Conservation (phyloP, 2,888 invertebrate genomes). For the Phortica okadai region DNA sequence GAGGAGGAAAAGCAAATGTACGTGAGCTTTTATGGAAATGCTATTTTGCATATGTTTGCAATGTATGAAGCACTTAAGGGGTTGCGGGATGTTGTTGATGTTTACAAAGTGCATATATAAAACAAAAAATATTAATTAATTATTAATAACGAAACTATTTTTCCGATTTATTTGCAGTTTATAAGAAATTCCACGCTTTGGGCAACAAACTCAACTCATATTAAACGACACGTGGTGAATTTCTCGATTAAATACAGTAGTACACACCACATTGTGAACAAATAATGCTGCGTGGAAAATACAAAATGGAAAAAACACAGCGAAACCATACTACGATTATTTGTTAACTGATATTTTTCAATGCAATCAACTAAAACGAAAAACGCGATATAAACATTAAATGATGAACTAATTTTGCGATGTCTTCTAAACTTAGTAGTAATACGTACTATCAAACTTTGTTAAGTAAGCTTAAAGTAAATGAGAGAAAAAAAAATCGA, state of each 20-base stretch:
- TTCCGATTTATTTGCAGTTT: no score
- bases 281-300: no score
- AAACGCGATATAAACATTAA: neutral
- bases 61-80: no score
- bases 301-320: no score
- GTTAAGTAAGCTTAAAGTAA: constrained; percentile 19
- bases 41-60: neutral
- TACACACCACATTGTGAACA: neutral
- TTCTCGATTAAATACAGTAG: neutral
- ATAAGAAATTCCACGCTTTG: no score
- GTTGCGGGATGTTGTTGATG: no score
- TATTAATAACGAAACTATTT: no score
- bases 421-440: neutral
- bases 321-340: no score
- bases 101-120: no score
- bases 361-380: neutral
- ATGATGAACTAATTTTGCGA: neutral
- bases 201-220: neutral
- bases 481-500: neutral
- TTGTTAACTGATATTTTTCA: no score
- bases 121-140: no score
- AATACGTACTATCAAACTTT: neutral
- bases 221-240: neutral
- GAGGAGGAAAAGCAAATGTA: neutral
- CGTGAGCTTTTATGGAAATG: constrained; percentile 5